Conservation (phyloP, 2,113 vertebrate genomes). For the Calypte anna region DNA sequence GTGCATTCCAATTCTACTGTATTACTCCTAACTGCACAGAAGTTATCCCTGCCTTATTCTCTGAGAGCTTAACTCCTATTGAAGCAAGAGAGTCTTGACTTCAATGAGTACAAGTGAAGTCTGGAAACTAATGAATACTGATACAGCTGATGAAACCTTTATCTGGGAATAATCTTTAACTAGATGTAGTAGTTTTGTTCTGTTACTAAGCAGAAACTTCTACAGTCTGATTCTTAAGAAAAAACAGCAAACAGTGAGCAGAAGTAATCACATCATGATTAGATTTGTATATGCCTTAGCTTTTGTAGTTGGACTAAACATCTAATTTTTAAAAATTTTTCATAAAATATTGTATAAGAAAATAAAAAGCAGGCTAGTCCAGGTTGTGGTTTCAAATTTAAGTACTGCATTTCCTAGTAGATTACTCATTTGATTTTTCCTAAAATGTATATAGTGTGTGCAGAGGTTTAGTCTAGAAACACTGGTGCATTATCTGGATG, state of each 20-base stretch:
- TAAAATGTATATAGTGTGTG: neutral
- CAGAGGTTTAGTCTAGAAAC: neutral
- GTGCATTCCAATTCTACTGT: slow-evolving; percentile 12
- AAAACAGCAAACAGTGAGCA: slow-evolving; percentile 2
- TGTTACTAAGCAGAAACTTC: slow-evolving; percentile 23
- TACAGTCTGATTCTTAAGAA: slow-evolving; percentile 2
- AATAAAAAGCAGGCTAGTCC: slow-evolving; percentile 41
- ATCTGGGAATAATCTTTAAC: slow-evolving; percentile 29
- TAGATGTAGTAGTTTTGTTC: neutral
- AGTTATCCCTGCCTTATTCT: slow-evolving; percentile 64
- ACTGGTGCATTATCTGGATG: neutral
- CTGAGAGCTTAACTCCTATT: neutral
- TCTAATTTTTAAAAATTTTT: neutral
- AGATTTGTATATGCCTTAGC: neutral
- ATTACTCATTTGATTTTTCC: neutral
- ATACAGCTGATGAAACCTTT: slow-evolving; percentile 32
- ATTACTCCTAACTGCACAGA: neutral
- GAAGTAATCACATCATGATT: neutral
- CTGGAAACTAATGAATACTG: slow-evolving; percentile 27
- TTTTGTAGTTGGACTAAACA: neutral
- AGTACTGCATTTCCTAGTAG: neutral
- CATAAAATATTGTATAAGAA: slow-evolving; percentile 5
- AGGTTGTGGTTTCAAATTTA: neutral
- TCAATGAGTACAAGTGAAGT: neutral
- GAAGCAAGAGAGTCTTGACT: neutral